Base-by-base conservation (phyloP, 2,888 invertebrate genomes). In the Chloroclysta siterata region DNA sequence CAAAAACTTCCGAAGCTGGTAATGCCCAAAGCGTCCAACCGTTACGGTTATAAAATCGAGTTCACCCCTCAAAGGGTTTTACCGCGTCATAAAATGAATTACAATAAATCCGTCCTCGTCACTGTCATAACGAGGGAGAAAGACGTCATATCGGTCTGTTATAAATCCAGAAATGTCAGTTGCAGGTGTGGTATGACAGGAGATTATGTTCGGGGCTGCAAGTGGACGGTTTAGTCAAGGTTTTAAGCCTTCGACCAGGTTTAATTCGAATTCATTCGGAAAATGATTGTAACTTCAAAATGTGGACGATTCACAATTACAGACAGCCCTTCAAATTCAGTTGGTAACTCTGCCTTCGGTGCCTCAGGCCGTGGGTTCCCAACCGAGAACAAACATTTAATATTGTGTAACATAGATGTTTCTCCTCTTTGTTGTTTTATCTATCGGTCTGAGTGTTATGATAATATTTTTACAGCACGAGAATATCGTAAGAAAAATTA, bases 151-250 rank as follows among this genome's bases (percentile, higher is more conserved):
- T 41, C 53, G 8, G 36, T 39, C 51, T 53, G 54, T 57, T 65
- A 66, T 76, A 76, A 77, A 78, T 75, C 76, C 74, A 69, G 59
- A 71, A 65, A 73, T 65, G 72, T 73, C 69, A 72, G 75, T 70
- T 72, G 67, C 79, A 79, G 78, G 78, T 79, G 80, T 66, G 72
- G 69, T 59, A 71, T 78, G 76, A 77, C 76, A 72, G 73, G 71
- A 71, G 76, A 76, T 77, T 75, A 76, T 17, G 5, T 44, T 33
- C 36, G 33, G 44, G 54, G 42, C 29, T 50, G 17, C 42, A 36
- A 54, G 54, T 46, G 54, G 54, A 46, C 17, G 5, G 15, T 14
- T 17, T 17, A 46, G 46, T 15, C 15, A 39, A 39, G 36, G 36
- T 39, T 8, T 29, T 5, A 33, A 33, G 5, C 22, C 22, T 22